Evolutionary conservation across 2,888 invertebrate species (phyloP), one percentile per base, ranked within the genome.

Genomic region (Sceliomorpha sp.): DNA sequence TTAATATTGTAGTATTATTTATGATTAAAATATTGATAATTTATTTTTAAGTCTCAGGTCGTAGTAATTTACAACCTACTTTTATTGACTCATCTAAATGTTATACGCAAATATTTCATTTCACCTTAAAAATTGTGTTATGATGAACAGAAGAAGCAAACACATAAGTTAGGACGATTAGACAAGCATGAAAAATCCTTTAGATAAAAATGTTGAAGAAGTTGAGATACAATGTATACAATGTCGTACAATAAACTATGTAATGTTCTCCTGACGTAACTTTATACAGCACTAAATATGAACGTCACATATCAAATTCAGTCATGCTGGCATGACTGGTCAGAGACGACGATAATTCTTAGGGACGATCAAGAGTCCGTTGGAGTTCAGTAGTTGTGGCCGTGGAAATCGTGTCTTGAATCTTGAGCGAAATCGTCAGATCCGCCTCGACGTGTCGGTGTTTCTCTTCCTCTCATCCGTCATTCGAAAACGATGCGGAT

Each of bases 361-460:
- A 63, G 60, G 73, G 67, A 73, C 76, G 77, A 85, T 84, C 83
- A 83, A 78, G 77, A 86, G 83, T 84, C 85, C 75, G 77, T 77
- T 76, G 73, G 80, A 84, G 84, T 84, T 77, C 76, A 79, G 69
- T 76, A 77, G 75, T 79, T 79, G 76, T 81, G 79, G 76, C 77
- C 76, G 78, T 66, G 59, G 20, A 34, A 39, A 34, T 64, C 79
- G 81, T 78, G 84, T 55, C 58, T 58, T 45, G 85, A 83, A 83
- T 85, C 70, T 64, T 48, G 73, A 83, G 70, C 72, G 31, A 29
- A 48, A 47, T 37, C 67, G 51, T 58, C 67, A 76, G 78, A 81
- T 83, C 80, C 77, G 79, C 76, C 77, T 80, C 74, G 70, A 66
- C 68, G 70, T 64, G 74, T 75, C 73, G 71, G 62, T 68, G 64